These are phyloP conservation scores for Amphilophus citrinellus DNA, from an alignment of 2,113 vertebrate genomes.

Conservation along the genomic window DNA sequence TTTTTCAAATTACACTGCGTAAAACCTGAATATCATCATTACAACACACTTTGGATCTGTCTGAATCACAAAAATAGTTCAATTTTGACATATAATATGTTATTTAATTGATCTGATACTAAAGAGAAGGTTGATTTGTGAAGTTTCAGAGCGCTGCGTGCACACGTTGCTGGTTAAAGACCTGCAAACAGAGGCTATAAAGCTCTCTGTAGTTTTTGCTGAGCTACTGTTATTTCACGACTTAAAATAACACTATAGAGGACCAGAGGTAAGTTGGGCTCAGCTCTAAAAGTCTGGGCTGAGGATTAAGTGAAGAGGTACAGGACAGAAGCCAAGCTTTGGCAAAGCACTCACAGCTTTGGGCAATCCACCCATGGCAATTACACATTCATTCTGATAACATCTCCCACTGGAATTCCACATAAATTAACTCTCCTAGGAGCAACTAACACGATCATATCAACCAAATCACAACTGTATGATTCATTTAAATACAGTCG, in stretches of 20 bases:
- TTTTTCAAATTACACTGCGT: neutral
- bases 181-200: neutral
- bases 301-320: neutral
- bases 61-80: neutral
- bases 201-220: neutral
- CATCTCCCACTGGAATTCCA: neutral
- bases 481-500: neutral
- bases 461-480: neutral
- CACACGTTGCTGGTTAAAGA: neutral
- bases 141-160: neutral
- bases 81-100: neutral
- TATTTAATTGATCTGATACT: neutral
- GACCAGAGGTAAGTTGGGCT: neutral
- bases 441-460: neutral
- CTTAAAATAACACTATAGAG: neutral
- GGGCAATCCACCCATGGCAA: neutral
- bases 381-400: neutral
- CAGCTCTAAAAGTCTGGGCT: neutral
- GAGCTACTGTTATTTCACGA: too few relatives aligned
- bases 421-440: constrained; percentile 5
- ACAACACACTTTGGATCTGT: neutral
- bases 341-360: neutral
- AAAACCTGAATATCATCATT: neutral
- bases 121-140: neutral
- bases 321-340: neutral